phyloP scores from a whole-genome alignment of 2,797 vertebrate genomes.

The Trachurus trachurus region DNA sequence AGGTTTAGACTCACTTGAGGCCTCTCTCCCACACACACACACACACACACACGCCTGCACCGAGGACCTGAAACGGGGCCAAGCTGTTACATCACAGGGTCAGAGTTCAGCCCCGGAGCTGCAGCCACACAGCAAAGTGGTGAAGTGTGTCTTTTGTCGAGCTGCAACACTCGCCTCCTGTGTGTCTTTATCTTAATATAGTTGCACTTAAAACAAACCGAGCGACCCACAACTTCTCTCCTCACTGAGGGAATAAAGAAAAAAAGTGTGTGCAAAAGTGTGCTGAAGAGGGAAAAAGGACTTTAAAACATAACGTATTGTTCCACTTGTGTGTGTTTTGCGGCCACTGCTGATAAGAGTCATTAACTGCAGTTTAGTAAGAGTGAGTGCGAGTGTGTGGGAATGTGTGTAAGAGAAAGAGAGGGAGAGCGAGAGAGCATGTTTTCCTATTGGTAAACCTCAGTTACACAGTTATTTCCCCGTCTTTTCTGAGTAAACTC shows the following conservation, averaged over 20 bases:
- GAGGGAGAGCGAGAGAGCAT: neutral
- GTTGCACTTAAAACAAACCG: slow-evolving; percentile 6
- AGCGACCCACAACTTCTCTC: neutral
- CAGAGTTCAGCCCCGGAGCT: slow-evolving; percentile 45
- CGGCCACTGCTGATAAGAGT: slow-evolving; percentile 51
- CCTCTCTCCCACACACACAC: slow-evolving; percentile 4
- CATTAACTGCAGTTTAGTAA: slow-evolving; percentile 18
- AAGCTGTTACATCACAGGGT: slow-evolving; percentile 65
- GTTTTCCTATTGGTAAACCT: neutral
- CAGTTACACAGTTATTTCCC: no score
- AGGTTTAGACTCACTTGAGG: neutral
- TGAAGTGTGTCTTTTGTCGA: slow-evolving; percentile 41
- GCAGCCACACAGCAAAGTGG: slow-evolving; percentile 13
- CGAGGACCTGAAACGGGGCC: slow-evolving; percentile 16
- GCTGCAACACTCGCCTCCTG: neutral
- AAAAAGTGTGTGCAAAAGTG: neutral
- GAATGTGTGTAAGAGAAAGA: neutral
- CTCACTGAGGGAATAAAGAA: neutral
- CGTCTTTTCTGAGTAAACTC: neutral
- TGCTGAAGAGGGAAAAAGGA: neutral
- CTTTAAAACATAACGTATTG: neutral
- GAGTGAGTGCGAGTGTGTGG: slow-evolving; percentile 6
- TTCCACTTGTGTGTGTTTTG: slow-evolving; percentile 29
- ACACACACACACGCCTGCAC: slow-evolving; percentile 11
- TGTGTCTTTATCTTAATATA: slow-evolving; percentile 36